phyloP scores from a whole-genome alignment of 2,113 vertebrate species.

The Corythaixoides concolor region DNA sequence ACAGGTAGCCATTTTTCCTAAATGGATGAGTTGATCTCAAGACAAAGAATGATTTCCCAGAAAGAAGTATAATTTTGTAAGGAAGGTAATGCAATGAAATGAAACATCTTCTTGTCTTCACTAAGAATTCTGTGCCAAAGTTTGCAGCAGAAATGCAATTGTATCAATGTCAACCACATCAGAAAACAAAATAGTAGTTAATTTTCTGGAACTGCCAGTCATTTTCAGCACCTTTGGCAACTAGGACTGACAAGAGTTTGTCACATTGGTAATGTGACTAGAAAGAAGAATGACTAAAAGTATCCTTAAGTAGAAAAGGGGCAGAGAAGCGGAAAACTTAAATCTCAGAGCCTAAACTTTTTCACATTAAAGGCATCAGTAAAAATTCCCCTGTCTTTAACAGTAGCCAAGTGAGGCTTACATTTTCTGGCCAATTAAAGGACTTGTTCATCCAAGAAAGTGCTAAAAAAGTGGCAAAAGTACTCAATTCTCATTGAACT shows the following conservation, averaged over 20 bases:
- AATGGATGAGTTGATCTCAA: background rate
- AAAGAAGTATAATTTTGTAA: background rate
- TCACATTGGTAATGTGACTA: background rate
- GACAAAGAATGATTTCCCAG: background rate
- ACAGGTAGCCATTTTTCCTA: background rate
- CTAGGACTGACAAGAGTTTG: background rate
- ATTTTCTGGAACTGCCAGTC: background rate
- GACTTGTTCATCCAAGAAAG: background rate
- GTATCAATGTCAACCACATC: background rate
- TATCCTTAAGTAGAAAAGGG: background rate
- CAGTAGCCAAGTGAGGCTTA: background rate
- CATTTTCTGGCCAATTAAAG: background rate
- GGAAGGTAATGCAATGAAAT: background rate
- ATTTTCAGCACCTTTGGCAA: background rate
- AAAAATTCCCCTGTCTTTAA: background rate
- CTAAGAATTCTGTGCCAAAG: background rate
- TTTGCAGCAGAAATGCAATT: background rate
- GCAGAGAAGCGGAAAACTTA: background rate
- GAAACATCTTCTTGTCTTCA: background rate
- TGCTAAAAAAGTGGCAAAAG: background rate
- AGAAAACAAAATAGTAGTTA: background rate
- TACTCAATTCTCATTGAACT: background rate
- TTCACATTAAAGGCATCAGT: background rate
- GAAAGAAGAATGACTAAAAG: background rate
- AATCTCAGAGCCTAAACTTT: background rate